Conservation (phyloP, 2,888 invertebrate genomes). For the Marronus borbonicus region DNA sequence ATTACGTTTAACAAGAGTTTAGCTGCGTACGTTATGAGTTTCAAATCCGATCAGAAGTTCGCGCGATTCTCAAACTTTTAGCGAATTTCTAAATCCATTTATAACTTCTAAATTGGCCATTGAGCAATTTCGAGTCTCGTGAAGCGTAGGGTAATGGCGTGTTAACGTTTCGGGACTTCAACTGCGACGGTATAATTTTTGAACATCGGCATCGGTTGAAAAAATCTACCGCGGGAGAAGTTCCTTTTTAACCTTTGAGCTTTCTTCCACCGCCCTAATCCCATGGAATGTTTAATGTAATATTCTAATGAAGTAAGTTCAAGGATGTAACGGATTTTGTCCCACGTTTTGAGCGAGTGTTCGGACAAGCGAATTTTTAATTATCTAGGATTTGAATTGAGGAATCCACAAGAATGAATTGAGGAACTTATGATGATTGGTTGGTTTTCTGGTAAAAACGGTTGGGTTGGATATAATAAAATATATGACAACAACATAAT, state of each 20-base stretch:
- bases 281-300: too few relatives aligned
- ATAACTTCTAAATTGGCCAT: conserved; percentile 22
- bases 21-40: not conserved
- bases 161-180: conserved; percentile 2
- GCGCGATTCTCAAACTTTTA: not conserved
- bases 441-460: too few relatives aligned
- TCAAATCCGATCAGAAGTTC: conserved; percentile 3
- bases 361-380: too few relatives aligned
- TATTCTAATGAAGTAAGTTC: too few relatives aligned
- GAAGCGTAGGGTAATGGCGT: not conserved
- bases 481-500: too few relatives aligned
- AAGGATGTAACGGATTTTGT: too few relatives aligned
- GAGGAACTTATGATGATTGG: too few relatives aligned
- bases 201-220: not conserved
- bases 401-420: too few relatives aligned
- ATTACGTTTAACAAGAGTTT: not conserved
- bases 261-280: not conserved
- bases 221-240: not conserved
- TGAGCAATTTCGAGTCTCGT: not conserved
- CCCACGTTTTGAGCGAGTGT: too few relatives aligned
- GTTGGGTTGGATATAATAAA: too few relatives aligned
- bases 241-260: not conserved
- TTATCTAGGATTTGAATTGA: too few relatives aligned
- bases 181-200: not conserved
- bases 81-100: not conserved